phyloP scores from a whole-genome alignment of 1,140 invertebrate genomes.

The Calycopis cecrops region DNA sequence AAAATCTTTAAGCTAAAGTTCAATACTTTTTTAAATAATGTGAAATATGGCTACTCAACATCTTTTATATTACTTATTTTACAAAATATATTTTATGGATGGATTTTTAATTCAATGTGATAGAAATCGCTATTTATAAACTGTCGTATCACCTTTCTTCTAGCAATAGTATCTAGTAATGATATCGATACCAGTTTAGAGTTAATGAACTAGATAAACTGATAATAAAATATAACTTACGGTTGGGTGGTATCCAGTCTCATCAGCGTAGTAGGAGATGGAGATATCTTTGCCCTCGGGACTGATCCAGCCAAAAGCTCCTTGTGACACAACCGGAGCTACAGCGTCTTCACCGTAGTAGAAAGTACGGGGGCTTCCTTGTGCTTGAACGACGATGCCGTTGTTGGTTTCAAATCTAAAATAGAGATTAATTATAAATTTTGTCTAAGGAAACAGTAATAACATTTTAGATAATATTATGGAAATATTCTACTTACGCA shows the following conservation, averaged over 20 bases:
- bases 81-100: too few species aligned
- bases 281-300: slow-evolving; percentile 10
- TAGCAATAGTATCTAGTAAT: too few species aligned
- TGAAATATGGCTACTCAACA: too few species aligned
- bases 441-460: not conserved
- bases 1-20: too few species aligned
- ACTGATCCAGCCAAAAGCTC: slow-evolving; percentile 7
- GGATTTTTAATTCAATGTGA: too few species aligned
- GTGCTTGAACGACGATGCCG: not conserved
- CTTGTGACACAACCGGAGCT: not conserved
- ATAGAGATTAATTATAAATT: not conserved
- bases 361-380: slow-evolving; percentile 1
- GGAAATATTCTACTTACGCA: not conserved
- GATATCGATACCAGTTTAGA: too few species aligned
- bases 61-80: too few species aligned
- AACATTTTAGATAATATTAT: not conserved
- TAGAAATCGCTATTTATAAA: too few species aligned
- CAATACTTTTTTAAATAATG: too few species aligned
- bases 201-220: too few species aligned
- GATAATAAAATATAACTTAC: too few species aligned
- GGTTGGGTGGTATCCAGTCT: slow-evolving; percentile 7
- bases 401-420: slow-evolving; percentile 1
- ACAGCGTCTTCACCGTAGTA: slow-evolving; percentile 7
- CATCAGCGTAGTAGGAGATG: slow-evolving; percentile 7
- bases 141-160: too few species aligned